Evolutionary conservation across 2,888 invertebrate genomes (phyloP).

Genomic region (Altica lythri): DNA sequence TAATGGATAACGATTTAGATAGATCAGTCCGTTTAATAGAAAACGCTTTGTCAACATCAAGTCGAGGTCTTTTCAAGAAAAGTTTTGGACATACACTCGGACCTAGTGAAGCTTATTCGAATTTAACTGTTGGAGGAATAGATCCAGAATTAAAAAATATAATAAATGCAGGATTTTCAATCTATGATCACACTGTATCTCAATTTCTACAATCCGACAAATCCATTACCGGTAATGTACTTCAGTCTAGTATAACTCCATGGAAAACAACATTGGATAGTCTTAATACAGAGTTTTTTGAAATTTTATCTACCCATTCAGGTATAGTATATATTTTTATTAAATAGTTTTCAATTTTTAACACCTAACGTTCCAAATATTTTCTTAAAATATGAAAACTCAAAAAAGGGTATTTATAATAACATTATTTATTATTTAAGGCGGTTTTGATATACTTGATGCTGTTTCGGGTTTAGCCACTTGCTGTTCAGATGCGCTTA

Average conservation of each 20-base stretch:
- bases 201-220: conserved; percentile 39
- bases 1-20: conserved; percentile 54
- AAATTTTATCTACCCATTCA: conserved; percentile 51
- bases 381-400: not conserved
- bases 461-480: conserved; percentile 52
- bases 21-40: conserved; percentile 53
- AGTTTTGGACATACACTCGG: conserved; percentile 13
- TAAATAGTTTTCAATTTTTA: not conserved
- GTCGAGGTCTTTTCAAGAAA: conserved; percentile 42
- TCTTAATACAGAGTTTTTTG: conserved; percentile 55
- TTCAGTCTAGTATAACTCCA: conserved; percentile 47
- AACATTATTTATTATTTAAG: conserved; percentile 18
- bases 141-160: conserved; percentile 43
- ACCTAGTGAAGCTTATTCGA: conserved; percentile 13
- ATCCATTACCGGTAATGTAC: conserved; percentile 49
- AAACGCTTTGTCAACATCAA: conserved; percentile 49
- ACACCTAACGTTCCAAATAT: not conserved
- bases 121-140: conserved; percentile 32
- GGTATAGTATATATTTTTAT: conserved; percentile 29
- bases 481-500: conserved; percentile 54
- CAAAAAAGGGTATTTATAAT: not conserved
- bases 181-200: conserved; percentile 37
- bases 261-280: conserved; percentile 52
- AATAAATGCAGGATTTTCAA: conserved; percentile 25
- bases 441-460: conserved; percentile 51